Evolutionary conservation across 35 echinoderm and acorn worm species (phyloP).

Genomic region (Diadema setosum): DNA sequence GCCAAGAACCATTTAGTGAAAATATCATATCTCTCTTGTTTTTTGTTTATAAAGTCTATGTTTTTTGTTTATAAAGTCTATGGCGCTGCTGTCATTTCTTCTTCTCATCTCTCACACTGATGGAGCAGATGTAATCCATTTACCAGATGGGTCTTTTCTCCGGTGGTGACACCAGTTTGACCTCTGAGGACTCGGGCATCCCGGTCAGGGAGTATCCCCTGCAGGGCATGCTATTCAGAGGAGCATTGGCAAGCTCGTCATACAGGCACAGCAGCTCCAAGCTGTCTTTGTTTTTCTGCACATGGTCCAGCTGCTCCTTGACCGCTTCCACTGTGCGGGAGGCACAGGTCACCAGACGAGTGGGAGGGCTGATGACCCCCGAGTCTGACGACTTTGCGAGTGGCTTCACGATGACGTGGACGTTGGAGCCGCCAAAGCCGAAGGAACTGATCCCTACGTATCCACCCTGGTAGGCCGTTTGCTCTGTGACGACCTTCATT

Average conservation of each 20-base stretch:
- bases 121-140: too few relatives aligned
- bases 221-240: slow-evolving; percentile 23
- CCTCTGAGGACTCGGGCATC: not conserved
- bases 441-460: slow-evolving; percentile 84
- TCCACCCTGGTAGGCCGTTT: slow-evolving; percentile 45
- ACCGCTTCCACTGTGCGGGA: slow-evolving; percentile 68
- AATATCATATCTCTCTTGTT: too few relatives aligned
- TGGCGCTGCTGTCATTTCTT: too few relatives aligned
- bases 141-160: slow-evolving; percentile 61
- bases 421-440: slow-evolving; percentile 88
- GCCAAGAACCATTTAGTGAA: too few relatives aligned
- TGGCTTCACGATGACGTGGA: slow-evolving; percentile 77
- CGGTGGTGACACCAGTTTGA: not conserved
- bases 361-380: not conserved
- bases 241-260: slow-evolving; percentile 46
- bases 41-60: too few relatives aligned
- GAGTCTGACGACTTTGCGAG: not conserved
- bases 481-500: slow-evolving; percentile 74
- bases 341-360: slow-evolving; percentile 34
- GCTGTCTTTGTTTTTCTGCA: not conserved
- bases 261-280: slow-evolving; percentile 1
- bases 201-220: slow-evolving; percentile 49
- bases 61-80: too few relatives aligned
- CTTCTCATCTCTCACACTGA: too few relatives aligned
- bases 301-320: slow-evolving; percentile 5